phyloP scores from a whole-genome alignment of 2,888 invertebrate species.

The Podotricha telesiphe region DNA sequence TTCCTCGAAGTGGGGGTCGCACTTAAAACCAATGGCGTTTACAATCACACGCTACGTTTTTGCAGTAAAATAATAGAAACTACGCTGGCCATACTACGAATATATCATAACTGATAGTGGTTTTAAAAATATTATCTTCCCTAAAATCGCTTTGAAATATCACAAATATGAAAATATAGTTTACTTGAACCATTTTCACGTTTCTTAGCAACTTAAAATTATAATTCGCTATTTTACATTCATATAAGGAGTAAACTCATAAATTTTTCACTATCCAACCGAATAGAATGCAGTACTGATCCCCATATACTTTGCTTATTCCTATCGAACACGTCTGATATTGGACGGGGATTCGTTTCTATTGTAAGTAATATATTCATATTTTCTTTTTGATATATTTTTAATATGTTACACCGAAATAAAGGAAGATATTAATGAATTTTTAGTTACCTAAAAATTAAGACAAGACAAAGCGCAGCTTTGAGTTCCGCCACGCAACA shows the following conservation, averaged over 20 bases:
- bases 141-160: neutral
- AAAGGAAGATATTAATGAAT: no score
- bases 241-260: conserved; percentile 1
- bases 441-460: no score
- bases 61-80: no score
- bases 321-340: neutral
- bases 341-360: neutral
- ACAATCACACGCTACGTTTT: no score
- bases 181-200: neutral
- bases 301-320: conserved; percentile 3
- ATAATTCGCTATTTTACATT: conserved; percentile 2
- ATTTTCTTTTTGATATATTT: neutral
- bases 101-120: neutral
- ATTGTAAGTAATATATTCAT: neutral
- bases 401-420: neutral
- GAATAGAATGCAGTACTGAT: conserved; percentile 17
- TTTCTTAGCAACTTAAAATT: neutral
- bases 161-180: conserved; percentile 1
- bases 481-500: no score
- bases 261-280: conserved; percentile 11
- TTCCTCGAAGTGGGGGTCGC: no score
- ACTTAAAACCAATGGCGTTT: no score
- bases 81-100: neutral
- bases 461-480: no score
- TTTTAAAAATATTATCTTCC: neutral